Conservation (phyloP, 2,797 vertebrate species). For the Cynopterus sphinx region DNA sequence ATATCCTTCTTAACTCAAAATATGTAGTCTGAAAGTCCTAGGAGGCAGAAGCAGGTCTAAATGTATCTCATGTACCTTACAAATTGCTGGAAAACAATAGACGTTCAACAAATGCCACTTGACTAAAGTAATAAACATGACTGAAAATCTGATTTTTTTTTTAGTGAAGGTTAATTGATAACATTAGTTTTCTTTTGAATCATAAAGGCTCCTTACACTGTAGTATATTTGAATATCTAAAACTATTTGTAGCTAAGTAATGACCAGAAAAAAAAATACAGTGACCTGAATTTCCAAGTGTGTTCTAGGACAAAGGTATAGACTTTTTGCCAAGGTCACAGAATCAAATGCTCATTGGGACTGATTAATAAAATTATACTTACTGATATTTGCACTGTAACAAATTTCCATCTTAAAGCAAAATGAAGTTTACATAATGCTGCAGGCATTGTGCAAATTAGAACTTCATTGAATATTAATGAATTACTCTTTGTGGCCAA, state of each 20-base stretch:
- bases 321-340: slow-evolving; percentile 63
- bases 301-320: slow-evolving; percentile 60
- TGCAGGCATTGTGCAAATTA: slow-evolving; percentile 83
- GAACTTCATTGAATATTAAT: slow-evolving; percentile 87
- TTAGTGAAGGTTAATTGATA: slow-evolving; percentile 7
- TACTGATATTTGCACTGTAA: slow-evolving; percentile 84
- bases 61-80: background rate
- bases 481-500: slow-evolving; percentile 85
- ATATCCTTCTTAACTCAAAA: background rate
- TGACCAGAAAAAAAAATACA: slow-evolving; percentile 40
- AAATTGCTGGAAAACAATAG: background rate
- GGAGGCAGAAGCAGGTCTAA: background rate
- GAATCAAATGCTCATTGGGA: slow-evolving; percentile 75
- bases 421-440: slow-evolving; percentile 85
- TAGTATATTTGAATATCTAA: slow-evolving; percentile 17
- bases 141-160: background rate
- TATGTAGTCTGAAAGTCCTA: background rate
- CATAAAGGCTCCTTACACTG: background rate
- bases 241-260: slow-evolving; percentile 19
- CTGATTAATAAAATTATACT: slow-evolving; percentile 85
- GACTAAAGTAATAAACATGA: slow-evolving; percentile 36
- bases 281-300: background rate
- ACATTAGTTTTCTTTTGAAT: background rate
- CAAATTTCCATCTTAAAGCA: slow-evolving; percentile 85
- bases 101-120: background rate